phyloP scores from a whole-genome alignment of 2,888 invertebrate species.

The Deilephila porcellus region DNA sequence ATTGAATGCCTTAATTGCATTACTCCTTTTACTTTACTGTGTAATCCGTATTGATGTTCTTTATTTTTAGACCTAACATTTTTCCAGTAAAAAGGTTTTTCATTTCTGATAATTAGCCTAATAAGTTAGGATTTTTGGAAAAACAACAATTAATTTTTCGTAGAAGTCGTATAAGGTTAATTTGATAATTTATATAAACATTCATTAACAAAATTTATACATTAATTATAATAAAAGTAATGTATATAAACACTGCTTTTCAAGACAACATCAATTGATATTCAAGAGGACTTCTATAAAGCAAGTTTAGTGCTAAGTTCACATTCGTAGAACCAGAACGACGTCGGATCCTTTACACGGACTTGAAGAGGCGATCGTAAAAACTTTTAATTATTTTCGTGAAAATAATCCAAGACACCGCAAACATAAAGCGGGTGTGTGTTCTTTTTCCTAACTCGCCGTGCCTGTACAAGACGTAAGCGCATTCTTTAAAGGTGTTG shows the following conservation, averaged over 20 bases:
- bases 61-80: neutral
- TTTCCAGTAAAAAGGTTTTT: no score
- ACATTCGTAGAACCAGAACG: conserved; percentile 53
- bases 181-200: no score
- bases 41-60: neutral
- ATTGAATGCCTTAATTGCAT: neutral
- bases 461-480: conserved; percentile 68
- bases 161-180: no score
- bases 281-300: conserved; percentile 46
- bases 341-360: conserved; percentile 64
- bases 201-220: no score
- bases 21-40: neutral
- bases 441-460: conserved; percentile 71
- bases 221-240: no score
- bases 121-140: neutral
- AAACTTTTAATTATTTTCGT: conserved; percentile 82
- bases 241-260: neutral
- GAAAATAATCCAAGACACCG: conserved; percentile 70
- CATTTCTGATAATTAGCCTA: neutral
- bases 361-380: conserved; percentile 70
- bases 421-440: conserved; percentile 74
- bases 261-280: conserved; percentile 40
- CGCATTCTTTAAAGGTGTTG: conserved; percentile 82
- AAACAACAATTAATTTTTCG: no score
- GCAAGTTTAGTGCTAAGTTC: conserved; percentile 55